Conservation (phyloP, 2,113 vertebrate genomes). For the Rhinoderma darwinii region DNA sequence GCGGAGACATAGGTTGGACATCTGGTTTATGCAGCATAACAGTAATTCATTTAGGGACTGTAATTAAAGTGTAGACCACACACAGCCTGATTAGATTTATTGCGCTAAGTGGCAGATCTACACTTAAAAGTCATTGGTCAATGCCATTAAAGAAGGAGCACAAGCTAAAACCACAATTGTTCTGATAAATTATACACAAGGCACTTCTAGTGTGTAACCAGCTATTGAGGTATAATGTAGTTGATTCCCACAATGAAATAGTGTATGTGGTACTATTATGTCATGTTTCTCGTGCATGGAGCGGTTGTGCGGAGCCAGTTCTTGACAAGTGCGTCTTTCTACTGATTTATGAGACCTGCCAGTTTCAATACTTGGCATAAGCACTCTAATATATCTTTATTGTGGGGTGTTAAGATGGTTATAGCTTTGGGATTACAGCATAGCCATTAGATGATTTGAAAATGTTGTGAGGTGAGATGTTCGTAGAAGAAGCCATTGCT, state of each 20-base stretch:
- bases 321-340: neutral
- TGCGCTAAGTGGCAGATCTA: conserved; percentile 55
- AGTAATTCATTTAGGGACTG: conserved; percentile 47
- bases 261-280: neutral
- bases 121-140: conserved; percentile 55
- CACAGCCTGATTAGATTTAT: conserved; percentile 57
- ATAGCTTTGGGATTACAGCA: conserved; percentile 5
- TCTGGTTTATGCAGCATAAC: conserved; percentile 59
- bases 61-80: conserved; percentile 57
- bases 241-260: neutral
- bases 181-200: conserved; percentile 12
- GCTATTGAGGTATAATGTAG: neutral
- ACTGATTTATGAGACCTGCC: conserved; percentile 32
- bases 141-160: conserved; percentile 17
- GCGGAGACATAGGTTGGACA: conserved; percentile 20
- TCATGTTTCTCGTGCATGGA: neutral
- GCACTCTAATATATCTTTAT: conserved; percentile 40
- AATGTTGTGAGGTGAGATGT: neutral
- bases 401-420: conserved; percentile 7
- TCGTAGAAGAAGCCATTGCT: neutral
- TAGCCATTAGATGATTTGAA: conserved; percentile 11
- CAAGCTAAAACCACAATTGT: conserved; percentile 6
- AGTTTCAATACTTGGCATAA: conserved; percentile 24
- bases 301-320: neutral
- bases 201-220: neutral